Evolutionary conservation across 2,888 invertebrate species (phyloP).

Genomic region (Leucoma salicis): DNA sequence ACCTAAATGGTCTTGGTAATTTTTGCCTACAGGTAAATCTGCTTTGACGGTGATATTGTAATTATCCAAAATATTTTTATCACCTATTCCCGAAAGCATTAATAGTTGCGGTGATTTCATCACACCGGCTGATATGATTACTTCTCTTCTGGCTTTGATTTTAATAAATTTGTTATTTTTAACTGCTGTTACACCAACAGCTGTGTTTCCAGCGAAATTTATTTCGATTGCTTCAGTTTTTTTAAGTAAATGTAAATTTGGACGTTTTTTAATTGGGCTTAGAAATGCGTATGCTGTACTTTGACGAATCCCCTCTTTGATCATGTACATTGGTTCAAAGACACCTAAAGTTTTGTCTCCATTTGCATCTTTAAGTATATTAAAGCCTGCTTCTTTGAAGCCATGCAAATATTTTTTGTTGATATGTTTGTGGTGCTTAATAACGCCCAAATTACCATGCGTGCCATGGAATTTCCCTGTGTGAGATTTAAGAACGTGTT

Average conservation of each 20-base stretch:
- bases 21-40: conserved; percentile 9
- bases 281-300: conserved; percentile 76
- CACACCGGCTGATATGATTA: conserved; percentile 87
- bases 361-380: conserved; percentile 28
- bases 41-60: conserved; percentile 30
- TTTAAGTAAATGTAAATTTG: conserved; percentile 59
- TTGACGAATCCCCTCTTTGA: conserved; percentile 65
- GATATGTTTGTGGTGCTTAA: conserved; percentile 31
- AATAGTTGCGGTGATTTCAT: conserved; percentile 87
- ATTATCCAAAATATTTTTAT: conserved; percentile 58
- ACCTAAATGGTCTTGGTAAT: conserved; percentile 50
- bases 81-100: conserved; percentile 85
- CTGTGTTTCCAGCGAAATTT: conserved; percentile 61
- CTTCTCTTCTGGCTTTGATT: conserved; percentile 79
- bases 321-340: conserved; percentile 62
- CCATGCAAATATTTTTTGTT: conserved; percentile 45
- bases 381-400: conserved; percentile 62
- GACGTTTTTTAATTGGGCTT: conserved; percentile 36
- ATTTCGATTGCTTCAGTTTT: conserved; percentile 68
- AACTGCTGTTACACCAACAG: conserved; percentile 48
- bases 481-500: conserved; percentile 26
- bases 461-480: conserved; percentile 45
- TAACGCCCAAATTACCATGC: conserved; percentile 59
- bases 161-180: conserved; percentile 34
- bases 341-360: conserved; percentile 51